Conservation (phyloP, 2,797 vertebrate genomes). For the Smutsia temminckii region DNA sequence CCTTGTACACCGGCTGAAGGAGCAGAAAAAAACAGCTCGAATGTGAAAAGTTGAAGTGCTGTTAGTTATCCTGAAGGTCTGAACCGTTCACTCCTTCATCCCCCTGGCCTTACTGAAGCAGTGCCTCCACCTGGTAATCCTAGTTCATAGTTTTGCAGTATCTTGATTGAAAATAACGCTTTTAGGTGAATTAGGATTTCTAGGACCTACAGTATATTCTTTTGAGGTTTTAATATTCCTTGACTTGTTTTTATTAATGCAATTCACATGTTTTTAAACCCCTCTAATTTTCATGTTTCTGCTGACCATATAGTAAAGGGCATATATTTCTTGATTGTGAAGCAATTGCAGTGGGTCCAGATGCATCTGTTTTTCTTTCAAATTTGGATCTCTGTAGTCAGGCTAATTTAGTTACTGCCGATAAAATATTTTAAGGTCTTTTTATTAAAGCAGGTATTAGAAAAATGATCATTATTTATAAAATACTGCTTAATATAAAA, state of each 20-base stretch:
- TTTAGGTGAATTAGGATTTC: not conserved
- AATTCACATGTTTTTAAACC: not conserved
- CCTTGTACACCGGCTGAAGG: not conserved
- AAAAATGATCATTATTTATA: constrained; percentile 57
- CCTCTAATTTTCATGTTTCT: constrained; percentile 18
- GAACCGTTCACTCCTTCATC: not conserved
- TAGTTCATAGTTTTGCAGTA: not conserved
- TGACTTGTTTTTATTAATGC: not conserved
- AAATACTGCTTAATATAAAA: constrained; percentile 42
- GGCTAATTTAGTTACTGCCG: constrained; percentile 17
- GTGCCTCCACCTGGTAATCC: not conserved
- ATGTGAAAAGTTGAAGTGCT: not conserved
- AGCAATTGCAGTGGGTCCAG: not conserved
- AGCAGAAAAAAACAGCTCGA: not conserved
- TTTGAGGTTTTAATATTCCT: not conserved
- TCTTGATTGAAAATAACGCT: constrained; percentile 2
- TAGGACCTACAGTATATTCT: not conserved
- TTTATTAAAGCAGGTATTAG: constrained; percentile 48
- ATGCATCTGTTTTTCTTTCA: not conserved
- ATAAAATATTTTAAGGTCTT: constrained; percentile 36
- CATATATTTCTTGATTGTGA: not conserved
- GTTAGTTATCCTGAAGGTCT: not conserved
- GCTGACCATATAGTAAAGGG: not conserved
- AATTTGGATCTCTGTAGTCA: not conserved
- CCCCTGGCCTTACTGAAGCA: not conserved